Evolutionary conservation across 2,888 invertebrate genomes (phyloP), one percentile per base, ranked within the genome.

Genomic region (Drosophila subquinaria): DNA sequence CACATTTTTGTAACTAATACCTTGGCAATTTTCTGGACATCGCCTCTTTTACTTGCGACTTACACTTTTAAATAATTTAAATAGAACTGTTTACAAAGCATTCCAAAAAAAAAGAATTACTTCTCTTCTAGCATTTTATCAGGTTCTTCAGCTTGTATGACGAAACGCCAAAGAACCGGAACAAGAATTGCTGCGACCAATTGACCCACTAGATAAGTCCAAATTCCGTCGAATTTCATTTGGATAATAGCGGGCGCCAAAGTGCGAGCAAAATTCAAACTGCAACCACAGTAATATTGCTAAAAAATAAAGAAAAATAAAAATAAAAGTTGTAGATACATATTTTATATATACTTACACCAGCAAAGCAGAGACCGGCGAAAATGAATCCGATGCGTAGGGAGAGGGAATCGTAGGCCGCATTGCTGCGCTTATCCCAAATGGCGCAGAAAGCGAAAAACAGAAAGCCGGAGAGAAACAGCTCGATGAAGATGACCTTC

Each of bases 241-340:
- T 48, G 45, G 0, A 52, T 20, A 0, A 56, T 0, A 0, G 43
- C 45, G 0, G 73, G 76, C 4, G 53, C 59, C 3, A 81, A 6
- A 2, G 53, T 62, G 0, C 80, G 80, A 0, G 50, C 64, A 13
- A 81, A 66, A n/a, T 82, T 81, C 0, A 82, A 2, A 6, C 63
- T 38, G 5, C 68, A 53, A 0, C 73, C 73, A 4, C 62, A 45
- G 6, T 45, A 51, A 1, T 3, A 8, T 1, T 11, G 2, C 72
- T 69, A 15, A 20, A 52, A 3, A n/a, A n/a, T n/a, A n/a, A n/a
- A n/a, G n/a, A n/a, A n/a, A n/a, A n/a, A n/a, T n/a, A n/a, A n/a
- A n/a, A n/a, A n/a, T n/a, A n/a, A n/a, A n/a, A n/a, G n/a, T n/a
- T n/a, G n/a, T n/a, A n/a, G n/a, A n/a, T n/a, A n/a, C n/a, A n/a